These are phyloP conservation scores for Lepisosteus osseus DNA, from an alignment of 2,113 vertebrate genomes.

Conservation along the genomic window DNA sequence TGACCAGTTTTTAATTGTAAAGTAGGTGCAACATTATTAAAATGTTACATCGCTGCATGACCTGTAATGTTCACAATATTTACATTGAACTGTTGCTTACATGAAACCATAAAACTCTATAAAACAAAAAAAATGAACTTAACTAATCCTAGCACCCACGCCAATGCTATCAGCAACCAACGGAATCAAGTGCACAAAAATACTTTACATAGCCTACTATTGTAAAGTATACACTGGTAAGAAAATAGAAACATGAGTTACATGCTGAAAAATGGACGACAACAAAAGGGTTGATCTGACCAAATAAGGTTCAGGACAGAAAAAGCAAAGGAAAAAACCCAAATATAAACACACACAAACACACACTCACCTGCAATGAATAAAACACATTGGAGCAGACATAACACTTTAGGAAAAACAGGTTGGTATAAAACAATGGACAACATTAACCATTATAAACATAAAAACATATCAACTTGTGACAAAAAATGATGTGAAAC, in stretches of 20 bases:
- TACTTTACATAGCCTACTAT: conserved; percentile 72
- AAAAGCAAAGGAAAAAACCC: conserved; percentile 34
- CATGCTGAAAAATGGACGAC: conserved; percentile 37
- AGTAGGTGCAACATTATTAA: conserved; percentile 92
- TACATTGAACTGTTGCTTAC: conserved; percentile 86
- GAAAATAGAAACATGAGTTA: conserved; percentile 67
- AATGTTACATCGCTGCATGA: conserved; percentile 93
- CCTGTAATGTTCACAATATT: conserved; percentile 95
- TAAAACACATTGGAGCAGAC: conserved; percentile 30
- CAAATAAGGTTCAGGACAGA: conserved; percentile 40
- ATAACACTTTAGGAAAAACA: conserved; percentile 41
- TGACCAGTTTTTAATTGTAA: conserved; percentile 95
- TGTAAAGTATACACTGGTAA: conserved; percentile 76
- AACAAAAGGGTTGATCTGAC: conserved; percentile 45
- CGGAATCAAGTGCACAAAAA: conserved; percentile 74
- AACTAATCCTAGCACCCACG: conserved; percentile 76
- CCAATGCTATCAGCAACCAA: conserved; percentile 62
- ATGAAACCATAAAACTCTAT: conserved; percentile 75
- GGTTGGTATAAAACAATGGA: conserved; percentile 33
- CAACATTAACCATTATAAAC: conserved; percentile 40
- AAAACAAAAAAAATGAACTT: conserved; percentile 61
- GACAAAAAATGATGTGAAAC: conserved; percentile 33
- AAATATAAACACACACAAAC: conserved; percentile 34
- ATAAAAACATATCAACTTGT: conserved; percentile 34
- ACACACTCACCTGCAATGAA: conserved; percentile 29